These are phyloP conservation scores for Sebastes trivittatus DNA, from an alignment of 2,797 vertebrate genomes.

Conservation along the genomic window DNA sequence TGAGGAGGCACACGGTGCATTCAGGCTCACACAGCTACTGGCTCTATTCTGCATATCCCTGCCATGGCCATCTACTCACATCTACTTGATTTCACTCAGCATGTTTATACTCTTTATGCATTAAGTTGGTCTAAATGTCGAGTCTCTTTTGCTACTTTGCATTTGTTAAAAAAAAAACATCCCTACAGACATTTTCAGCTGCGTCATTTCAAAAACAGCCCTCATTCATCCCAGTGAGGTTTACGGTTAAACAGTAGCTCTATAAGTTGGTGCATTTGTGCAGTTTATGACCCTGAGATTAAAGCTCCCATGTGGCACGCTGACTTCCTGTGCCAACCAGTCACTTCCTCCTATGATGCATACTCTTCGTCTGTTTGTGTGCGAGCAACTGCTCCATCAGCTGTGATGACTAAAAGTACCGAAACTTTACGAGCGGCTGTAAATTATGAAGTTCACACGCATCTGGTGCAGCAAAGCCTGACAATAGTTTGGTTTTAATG, in stretches of 20 bases:
- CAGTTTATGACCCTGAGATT: slow-evolving; percentile 19
- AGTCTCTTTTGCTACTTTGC: not conserved
- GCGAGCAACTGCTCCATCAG: not conserved
- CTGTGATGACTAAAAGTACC: not conserved
- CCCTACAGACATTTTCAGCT: not conserved
- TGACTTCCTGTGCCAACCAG: slow-evolving; percentile 38
- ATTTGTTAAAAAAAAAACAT: not conserved
- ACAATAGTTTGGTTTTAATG: not conserved
- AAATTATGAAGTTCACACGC: not conserved
- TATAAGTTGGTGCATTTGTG: not conserved
- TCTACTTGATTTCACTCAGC: not conserved
- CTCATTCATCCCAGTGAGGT: not conserved
- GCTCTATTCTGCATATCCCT: not conserved
- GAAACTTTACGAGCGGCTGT: not conserved
- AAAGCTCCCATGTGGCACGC: not conserved
- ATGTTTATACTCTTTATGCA: not conserved
- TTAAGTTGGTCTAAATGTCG: not conserved
- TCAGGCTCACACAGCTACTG: slow-evolving; percentile 37
- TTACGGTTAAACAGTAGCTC: not conserved
- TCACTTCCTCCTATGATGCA: slow-evolving; percentile 33
- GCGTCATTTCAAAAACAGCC: not conserved
- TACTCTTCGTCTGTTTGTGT: not conserved
- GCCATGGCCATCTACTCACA: slow-evolving; percentile 12
- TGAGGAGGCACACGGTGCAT: slow-evolving; percentile 43
- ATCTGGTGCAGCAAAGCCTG: not conserved